Base-by-base conservation (phyloP, 2,888 invertebrate genomes). In the Chelonus formosanus region DNA sequence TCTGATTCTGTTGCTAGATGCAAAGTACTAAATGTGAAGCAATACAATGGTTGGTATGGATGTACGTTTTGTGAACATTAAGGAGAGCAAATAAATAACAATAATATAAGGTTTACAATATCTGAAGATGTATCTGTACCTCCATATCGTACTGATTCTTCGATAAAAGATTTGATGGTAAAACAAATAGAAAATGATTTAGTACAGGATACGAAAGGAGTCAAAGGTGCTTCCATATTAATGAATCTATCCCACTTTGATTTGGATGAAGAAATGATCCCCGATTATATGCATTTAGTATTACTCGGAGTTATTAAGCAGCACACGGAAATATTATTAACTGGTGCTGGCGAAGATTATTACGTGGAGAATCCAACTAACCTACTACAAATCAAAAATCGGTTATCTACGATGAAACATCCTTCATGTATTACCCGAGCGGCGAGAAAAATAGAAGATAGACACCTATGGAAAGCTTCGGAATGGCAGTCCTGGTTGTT, bases 161-260 rank as follows among this genome's bases (percentile, higher is more conserved):
- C n/a, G n/a, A n/a, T n/a, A n/a, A n/a, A n/a, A n/a, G n/a, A n/a
- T n/a, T n/a, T n/a, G n/a, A n/a, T n/a, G n/a, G n/a, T n/a, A n/a
- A n/a, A n/a, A n/a, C n/a, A n/a, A n/a, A n/a, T n/a, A 8, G 10
- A 34, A 54, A 32, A 40, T 32, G 35, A 10, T 20, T n/a, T 34
- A 3, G 2, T 6, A 8, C 5, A 10, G n/a, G 35, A 43, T 44
- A 36, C 8, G 3, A 53, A 7, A 5, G 67, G 70, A 35, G 65
- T 70, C 2, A 43, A 47, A 50, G 65, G 67, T 36, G 58, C 67
- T 53, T 61, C 67, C 7, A 32, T 43, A 50, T 34, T 70, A 34
- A 65, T 70, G 65, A 63, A 64, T 52, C 45, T 70, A 32, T 44
- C 63, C 6, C 34, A 59, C 40, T 70, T 67, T 43, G 59, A 70